Evolutionary conservation across 2,888 invertebrate genomes (phyloP).

Genomic region (Reticulitermes lucifugus): DNA sequence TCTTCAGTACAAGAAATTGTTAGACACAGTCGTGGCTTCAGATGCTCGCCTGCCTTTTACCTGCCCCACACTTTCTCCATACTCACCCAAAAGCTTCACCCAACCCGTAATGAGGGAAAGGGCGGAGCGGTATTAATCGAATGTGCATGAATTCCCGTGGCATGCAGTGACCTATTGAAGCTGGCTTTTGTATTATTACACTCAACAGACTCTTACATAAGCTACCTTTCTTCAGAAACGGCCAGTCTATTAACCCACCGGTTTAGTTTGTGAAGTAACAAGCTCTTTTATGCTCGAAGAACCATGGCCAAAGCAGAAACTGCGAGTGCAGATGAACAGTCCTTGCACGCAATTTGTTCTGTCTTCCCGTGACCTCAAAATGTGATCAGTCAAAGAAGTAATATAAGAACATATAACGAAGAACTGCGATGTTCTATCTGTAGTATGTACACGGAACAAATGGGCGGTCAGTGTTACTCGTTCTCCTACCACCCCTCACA

Average conservation of each 20-base stretch:
- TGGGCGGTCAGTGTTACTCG: no score
- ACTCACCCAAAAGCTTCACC: not conserved
- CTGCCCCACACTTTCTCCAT: not conserved
- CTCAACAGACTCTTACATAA: not conserved
- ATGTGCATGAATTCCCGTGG: not conserved
- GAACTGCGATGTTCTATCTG: no score
- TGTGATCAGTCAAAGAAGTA: no score
- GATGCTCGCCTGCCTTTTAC: not conserved
- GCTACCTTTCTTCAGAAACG: not conserved
- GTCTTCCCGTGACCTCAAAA: no score
- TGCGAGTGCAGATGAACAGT: no score
- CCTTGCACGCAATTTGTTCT: no score
- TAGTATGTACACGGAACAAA: no score
- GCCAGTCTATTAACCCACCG: not conserved
- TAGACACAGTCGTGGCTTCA: not conserved
- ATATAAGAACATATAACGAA: no score
- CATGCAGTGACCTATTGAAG: not conserved
- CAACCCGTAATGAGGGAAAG: not conserved
- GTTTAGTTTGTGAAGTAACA: no score
- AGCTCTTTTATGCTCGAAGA: no score
- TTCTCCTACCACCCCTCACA: no score
- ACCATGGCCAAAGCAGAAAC: no score
- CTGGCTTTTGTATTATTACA: not conserved
- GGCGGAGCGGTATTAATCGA: not conserved
- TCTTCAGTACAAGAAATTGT: not conserved